Conservation (phyloP, 2,797 vertebrate species). For the Paramormyrops hopkinsi region DNA sequence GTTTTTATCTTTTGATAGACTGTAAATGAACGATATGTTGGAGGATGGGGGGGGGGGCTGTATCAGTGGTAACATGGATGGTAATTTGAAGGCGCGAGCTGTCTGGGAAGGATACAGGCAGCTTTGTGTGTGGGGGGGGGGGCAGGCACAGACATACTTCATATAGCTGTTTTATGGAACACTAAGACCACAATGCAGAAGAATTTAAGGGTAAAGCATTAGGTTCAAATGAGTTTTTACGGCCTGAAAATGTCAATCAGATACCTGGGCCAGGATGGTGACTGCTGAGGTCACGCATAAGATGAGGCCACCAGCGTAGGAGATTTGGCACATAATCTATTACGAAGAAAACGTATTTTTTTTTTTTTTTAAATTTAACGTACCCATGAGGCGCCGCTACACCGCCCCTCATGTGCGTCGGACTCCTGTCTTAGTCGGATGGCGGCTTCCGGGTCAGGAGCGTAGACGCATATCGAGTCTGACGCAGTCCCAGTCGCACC, state of each 20-base stretch:
- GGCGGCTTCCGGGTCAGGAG: background rate
- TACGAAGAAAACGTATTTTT: background rate
- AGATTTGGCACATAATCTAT: background rate
- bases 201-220: conserved; percentile 59
- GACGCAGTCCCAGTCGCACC: background rate
- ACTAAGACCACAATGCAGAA: conserved; percentile 62
- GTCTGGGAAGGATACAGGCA: conserved; percentile 70
- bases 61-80: background rate
- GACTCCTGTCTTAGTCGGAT: background rate
- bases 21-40: background rate
- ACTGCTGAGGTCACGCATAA: conserved; percentile 23
- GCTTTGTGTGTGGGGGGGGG: conserved; percentile 48
- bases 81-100: conserved; percentile 31
- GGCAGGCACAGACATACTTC: conserved; percentile 55
- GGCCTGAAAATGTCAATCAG: conserved; percentile 52
- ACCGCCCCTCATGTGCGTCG: background rate
- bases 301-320: background rate
- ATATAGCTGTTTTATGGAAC: conserved; percentile 64
- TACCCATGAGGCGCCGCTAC: background rate
- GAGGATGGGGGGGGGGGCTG: background rate
- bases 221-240: conserved; percentile 60
- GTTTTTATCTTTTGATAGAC: conserved; percentile 3
- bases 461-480: background rate
- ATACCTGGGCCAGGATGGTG: conserved; percentile 25
- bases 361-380: background rate